phyloP scores from a whole-genome alignment of 1,140 invertebrate genomes.

The Chymomyza costata region DNA sequence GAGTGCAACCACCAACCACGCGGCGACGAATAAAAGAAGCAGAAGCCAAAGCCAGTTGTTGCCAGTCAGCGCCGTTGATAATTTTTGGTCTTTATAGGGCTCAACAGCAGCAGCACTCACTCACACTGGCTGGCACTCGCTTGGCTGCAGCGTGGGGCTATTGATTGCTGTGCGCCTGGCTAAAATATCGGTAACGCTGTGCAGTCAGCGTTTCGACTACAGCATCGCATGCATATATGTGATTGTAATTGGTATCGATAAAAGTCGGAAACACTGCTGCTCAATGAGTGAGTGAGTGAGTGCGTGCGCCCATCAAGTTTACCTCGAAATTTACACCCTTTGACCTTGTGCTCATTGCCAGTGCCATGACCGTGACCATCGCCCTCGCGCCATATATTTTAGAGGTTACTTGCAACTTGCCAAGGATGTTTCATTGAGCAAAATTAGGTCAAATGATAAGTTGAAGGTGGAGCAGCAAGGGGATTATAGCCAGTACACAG shows the following conservation, averaged over 20 bases:
- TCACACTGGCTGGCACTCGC: neutral
- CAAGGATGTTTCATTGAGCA: neutral
- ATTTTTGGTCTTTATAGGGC: slow-evolving; percentile 42
- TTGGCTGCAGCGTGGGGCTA: slow-evolving; percentile 13
- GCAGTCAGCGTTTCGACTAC: slow-evolving; percentile 15
- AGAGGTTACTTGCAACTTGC: neutral
- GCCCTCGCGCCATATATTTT: too few relatives aligned
- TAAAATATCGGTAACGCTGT: slow-evolving; percentile 70
- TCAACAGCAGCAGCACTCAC: slow-evolving; percentile 41
- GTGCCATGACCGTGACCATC: too few relatives aligned
- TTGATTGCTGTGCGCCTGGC: slow-evolving; percentile 44
- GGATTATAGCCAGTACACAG: too few relatives aligned
- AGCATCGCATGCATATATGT: slow-evolving; percentile 15
- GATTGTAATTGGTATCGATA: slow-evolving; percentile 64
- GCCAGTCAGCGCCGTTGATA: slow-evolving; percentile 19
- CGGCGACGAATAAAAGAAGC: slow-evolving; percentile 56
- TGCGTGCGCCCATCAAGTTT: too few relatives aligned
- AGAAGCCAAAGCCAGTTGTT: slow-evolving; percentile 40
- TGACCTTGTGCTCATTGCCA: slow-evolving; percentile 2
- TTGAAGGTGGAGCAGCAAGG: too few relatives aligned
- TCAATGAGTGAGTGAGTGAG: neutral
- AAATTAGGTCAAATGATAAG: neutral
- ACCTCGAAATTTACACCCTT: slow-evolving; percentile 1
- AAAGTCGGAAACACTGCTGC: neutral
- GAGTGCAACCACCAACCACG: slow-evolving; percentile 46